Base-by-base conservation (phyloP, 2,113 vertebrate genomes). In the Corythornis cristatus region DNA sequence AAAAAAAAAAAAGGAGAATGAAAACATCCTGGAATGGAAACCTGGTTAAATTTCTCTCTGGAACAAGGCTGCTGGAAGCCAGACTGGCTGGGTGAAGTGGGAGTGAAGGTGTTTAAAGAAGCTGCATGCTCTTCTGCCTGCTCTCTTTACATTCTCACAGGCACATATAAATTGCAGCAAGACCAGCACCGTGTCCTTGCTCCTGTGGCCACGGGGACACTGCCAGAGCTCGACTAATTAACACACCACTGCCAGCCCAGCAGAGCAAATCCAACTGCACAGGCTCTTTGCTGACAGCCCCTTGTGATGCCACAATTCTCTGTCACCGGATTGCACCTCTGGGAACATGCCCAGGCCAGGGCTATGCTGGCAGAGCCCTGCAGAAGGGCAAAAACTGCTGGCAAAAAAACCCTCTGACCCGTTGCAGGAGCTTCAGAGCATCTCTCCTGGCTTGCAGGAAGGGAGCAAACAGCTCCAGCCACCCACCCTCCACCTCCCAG, bases 141-240 rank as follows among this genome's bases (percentile, higher is more conserved):
- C 14, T 7, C n/a, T 25, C 58, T 56, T 40, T 23, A 29, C 43
- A 77, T 35, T 66, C 46, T 65, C 22, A 21, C 5, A 3, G 26
- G 9, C 9, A 33, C 3, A 1, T 4, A 46, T 3, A 37, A 51
- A 86, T 5, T 29, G 68, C 45, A 72, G n/a, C 16, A 31, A 19
- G 76, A 18, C 10, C 16, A 21, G 64, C 54, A 42, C 19, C 0
- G 0, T 16, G 19, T 33, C 66, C 43, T 64, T 37, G 51, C 58
- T 82, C 3, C 2, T n/a, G 53, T 3, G 3, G 43, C 33, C 11
- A 1, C 1, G 0, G 60, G 15, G 4, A 3, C 40, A 3, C 31
- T 13, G 17, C 9, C 62, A 51, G 79, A 68, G 43, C 40, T 61
- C 62, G 16, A 3, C 8, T 43, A 65, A 74, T n/a, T 25, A 72